A percentile compares a stretch with the other conserved stretches of the same genome.
phyloP scores from a whole-genome alignment of 2,113 vertebrate species.

The Chamaea fasciata region DNA sequence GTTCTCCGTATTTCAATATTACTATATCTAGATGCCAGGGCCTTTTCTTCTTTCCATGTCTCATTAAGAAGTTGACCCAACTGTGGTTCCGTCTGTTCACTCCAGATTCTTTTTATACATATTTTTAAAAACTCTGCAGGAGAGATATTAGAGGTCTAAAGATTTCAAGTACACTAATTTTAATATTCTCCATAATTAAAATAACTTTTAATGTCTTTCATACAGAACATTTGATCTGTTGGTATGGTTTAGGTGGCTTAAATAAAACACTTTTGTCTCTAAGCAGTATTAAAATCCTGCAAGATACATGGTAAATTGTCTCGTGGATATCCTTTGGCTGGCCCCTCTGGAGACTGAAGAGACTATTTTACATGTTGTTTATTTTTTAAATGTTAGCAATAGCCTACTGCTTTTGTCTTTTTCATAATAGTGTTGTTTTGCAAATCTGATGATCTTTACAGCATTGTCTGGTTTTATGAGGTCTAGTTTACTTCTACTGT shows the following conservation, averaged over 20 bases:
- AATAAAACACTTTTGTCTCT: background rate
- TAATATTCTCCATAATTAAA: background rate
- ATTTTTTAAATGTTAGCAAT: conserved; percentile 28
- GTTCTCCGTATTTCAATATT: background rate
- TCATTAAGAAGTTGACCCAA: background rate
- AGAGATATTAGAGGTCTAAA: background rate
- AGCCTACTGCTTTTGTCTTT: conserved; percentile 32
- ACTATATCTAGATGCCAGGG: background rate
- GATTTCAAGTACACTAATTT: background rate
- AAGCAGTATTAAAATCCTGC: conserved; percentile 26
- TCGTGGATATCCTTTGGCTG: conserved; percentile 1
- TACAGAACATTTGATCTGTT: background rate
- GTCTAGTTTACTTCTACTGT: conserved; percentile 46
- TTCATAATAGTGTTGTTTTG: background rate
- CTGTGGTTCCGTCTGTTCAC: background rate
- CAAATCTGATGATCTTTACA: conserved; percentile 28
- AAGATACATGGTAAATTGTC: background rate
- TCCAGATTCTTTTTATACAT: background rate
- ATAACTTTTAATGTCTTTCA: background rate
- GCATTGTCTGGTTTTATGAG: conserved; percentile 6
- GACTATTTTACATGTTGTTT: background rate
- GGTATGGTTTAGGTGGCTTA: background rate
- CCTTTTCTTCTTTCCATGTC: background rate
- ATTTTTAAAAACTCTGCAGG: background rate
- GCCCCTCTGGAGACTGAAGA: background rate